Percentiles rank a stretch among this genome's conserved stretches.
Conservation (phyloP, 1,140 invertebrate genomes). For the Drosophila subobscura region DNA sequence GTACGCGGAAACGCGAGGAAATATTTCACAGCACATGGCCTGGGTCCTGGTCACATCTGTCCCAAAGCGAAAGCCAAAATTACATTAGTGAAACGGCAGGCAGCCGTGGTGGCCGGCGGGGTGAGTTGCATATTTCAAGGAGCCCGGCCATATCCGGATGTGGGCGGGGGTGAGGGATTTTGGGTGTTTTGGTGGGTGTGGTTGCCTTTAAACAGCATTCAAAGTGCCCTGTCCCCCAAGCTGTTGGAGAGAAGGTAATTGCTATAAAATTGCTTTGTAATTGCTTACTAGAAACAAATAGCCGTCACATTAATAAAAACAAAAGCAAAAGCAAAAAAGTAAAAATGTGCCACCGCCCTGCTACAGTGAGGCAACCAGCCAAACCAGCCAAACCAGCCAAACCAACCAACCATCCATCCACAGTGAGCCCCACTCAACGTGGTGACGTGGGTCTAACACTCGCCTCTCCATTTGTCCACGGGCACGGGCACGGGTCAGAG, state of each 20-base stretch:
- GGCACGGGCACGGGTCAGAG: too few species aligned
- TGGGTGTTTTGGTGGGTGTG: constrained; percentile 14
- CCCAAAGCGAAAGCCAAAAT: constrained; percentile 54
- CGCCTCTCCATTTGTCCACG: too few species aligned
- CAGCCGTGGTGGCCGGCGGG: constrained; percentile 25
- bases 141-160: constrained; percentile 33
- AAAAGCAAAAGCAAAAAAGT: constrained; percentile 59
- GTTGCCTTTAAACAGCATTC: constrained; percentile 56
- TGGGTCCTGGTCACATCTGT: constrained; percentile 71
- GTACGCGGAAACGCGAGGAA: constrained; percentile 20
- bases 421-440: constrained; percentile 8
- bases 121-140: constrained; percentile 70
- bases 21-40: constrained; percentile 72
- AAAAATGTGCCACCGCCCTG: constrained; percentile 57
- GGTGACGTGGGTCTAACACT: constrained; percentile 69
- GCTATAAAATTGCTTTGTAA: constrained; percentile 82
- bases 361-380: constrained; percentile 35
- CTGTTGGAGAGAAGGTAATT: constrained; percentile 76
- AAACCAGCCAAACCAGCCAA: not conserved
- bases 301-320: constrained; percentile 80
- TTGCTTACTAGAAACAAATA: constrained; percentile 82
- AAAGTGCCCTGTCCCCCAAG: constrained; percentile 69
- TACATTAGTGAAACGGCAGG: constrained; percentile 22
- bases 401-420: not conserved
- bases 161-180: not conserved